A percentile compares a stretch with the other conserved stretches of the same genome.
phyloP scores from a whole-genome alignment of 1,140 invertebrate genomes.

The Ceratina australensis region DNA sequence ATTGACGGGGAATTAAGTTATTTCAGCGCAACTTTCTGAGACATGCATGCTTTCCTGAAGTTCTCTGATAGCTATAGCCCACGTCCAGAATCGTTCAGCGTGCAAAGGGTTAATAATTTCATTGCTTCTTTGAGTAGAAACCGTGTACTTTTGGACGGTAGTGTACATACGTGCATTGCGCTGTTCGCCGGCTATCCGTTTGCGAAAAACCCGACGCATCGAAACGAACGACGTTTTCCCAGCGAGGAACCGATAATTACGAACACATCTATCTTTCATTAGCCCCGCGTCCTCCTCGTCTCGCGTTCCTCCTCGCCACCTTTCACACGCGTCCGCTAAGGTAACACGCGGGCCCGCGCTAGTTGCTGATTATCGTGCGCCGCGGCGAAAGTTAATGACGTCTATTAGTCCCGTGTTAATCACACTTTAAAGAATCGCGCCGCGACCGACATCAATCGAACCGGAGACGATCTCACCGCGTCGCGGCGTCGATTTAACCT shows the following conservation, averaged over 20 bases:
- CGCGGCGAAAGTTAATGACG: constrained; percentile 62
- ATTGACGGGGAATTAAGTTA: no score
- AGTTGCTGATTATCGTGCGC: constrained; percentile 51
- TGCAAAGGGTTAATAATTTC: no score
- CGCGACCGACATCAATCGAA: constrained; percentile 30
- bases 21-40: no score
- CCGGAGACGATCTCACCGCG: not conserved
- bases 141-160: no score
- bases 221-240: constrained; percentile 3
- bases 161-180: no score
- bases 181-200: not conserved
- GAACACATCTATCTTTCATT: constrained; percentile 40
- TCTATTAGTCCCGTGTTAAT: constrained; percentile 66
- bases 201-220: constrained; percentile 26
- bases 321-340: constrained; percentile 27
- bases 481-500: no score
- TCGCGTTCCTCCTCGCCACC: not conserved
- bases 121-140: no score
- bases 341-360: constrained; percentile 9
- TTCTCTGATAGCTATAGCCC: no score
- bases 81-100: no score
- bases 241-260: constrained; percentile 53
- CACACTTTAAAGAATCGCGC: constrained; percentile 42
- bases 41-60: no score
- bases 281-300: constrained; percentile 4